A percentile compares a stretch with the other conserved stretches of the same genome.
Evolutionary conservation across 2,888 invertebrate genomes (phyloP).

Genomic region (Adela reaumurella): DNA sequence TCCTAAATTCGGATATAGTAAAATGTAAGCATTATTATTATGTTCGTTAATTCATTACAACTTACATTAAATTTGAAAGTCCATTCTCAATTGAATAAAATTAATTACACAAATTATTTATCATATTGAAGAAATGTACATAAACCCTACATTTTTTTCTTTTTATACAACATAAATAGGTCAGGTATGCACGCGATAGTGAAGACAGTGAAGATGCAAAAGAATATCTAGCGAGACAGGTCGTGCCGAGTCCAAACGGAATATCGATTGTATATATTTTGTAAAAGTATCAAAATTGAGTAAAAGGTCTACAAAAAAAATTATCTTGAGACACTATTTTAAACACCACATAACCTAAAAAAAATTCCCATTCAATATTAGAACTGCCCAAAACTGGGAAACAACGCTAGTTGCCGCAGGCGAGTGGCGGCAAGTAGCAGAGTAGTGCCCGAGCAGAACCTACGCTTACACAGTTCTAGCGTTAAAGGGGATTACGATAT

Average conservation of each 20-base stretch:
- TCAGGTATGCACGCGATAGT: neutral
- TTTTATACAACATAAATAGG: neutral
- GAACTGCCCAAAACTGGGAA: constrained; percentile 18
- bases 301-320: constrained; percentile 56
- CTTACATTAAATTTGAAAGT: neutral
- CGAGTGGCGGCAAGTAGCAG: too few species aligned
- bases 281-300: constrained; percentile 59
- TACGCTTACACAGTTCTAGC: constrained; percentile 20
- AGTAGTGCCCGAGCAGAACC: too few species aligned
- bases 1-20: constrained; percentile 47
- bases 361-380: constrained; percentile 41
- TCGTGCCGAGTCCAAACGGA: constrained; percentile 49
- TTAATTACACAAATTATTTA: neutral
- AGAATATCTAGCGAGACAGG: neutral
- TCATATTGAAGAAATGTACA: neutral
- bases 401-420: too few species aligned
- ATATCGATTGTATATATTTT: constrained; percentile 56
- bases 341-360: constrained; percentile 49
- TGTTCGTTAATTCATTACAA: neutral
- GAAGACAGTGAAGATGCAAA: neutral
- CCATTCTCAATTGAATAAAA: neutral
- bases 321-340: constrained; percentile 55
- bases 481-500: constrained; percentile 36
- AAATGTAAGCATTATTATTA: constrained; percentile 39
- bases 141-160: neutral